Evolutionary conservation across 2,113 vertebrate species (phyloP), one percentile per base, ranked within the genome.

Genomic region (Odocoileus hemionus): DNA sequence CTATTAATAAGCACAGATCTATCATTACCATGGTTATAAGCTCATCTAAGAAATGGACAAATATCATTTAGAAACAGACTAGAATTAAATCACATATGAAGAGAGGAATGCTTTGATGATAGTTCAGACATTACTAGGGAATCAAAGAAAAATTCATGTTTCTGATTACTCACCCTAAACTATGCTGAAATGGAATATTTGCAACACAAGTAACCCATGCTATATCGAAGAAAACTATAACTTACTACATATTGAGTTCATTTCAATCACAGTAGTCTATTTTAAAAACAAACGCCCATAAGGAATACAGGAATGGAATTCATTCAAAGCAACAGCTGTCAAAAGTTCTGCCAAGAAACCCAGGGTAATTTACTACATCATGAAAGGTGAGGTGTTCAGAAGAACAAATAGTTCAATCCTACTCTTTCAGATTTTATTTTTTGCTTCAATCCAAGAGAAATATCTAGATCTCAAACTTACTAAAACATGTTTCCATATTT

Each of bases 311-410:
- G 92, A 96, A 92, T 96, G 93, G 95, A 96, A 98, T 96, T 91
- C 54, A 95, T 47, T 96, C 70, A 96, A 95, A 98, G 90, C 67
- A 97, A 97, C 82, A 97, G 95, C 94, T 96, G 90, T 98, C 67
- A 70, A 96, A 98, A 87, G 86, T 91, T 89, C 97, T 98, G 96
- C 97, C 97, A 98, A 97, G 96, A 98, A 96, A 94, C 92, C 93
- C 58, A 74, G 89, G 94, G 96, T 92, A 95, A 98, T 50, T 54
- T 95, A 97, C 76, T 97, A 82, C 79, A 97, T 95, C 96, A 93
- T 97, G 96, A 97, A 97, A 98, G 88, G 64, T 95, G 67, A 97
- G 89, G 87, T 97, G 89, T 96, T 98, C 88, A 85, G 85, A 96
- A 98, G 82, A 96, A 96, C 93, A 97, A 90, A 95, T 82, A 86